These are phyloP conservation scores for Anolis carolinensis DNA, from an alignment of 2,113 vertebrate species.

Conservation along the genomic window DNA sequence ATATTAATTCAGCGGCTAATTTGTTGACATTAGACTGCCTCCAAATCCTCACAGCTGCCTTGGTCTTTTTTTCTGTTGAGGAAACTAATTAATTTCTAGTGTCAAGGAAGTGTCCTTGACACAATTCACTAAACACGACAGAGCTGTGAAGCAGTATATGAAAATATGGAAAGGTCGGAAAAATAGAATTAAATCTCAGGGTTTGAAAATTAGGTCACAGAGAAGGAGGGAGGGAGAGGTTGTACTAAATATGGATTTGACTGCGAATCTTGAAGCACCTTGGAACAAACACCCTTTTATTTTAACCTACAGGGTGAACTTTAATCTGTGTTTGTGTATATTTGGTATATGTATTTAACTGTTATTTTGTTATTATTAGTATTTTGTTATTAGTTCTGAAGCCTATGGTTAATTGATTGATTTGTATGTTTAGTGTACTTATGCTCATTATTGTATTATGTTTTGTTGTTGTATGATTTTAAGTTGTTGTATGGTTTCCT, in stretches of 20 bases:
- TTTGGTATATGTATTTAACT: no score
- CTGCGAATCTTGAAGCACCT: background rate
- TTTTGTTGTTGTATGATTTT: no score
- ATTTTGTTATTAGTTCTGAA: no score
- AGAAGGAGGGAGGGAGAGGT: no score
- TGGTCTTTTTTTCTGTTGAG: background rate
- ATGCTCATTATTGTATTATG: no score
- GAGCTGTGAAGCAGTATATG: background rate
- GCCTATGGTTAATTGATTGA: no score
- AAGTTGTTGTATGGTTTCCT: no score
- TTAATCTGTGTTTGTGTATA: no score
- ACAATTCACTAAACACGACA: background rate
- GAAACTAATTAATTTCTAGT: background rate
- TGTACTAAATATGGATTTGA: background rate
- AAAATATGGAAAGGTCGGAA: background rate
- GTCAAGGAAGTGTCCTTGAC: background rate
- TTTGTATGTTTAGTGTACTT: no score
- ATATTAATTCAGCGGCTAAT: constrained; percentile 1
- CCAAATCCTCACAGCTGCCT: background rate
- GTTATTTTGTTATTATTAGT: no score
- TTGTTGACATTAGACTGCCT: background rate
- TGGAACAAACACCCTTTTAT: background rate
- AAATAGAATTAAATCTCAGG: background rate
- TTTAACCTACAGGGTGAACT: background rate
- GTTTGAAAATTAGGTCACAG: background rate